phyloP scores from a whole-genome alignment of 2,113 vertebrate species.

The Montifringilla adamsi region DNA sequence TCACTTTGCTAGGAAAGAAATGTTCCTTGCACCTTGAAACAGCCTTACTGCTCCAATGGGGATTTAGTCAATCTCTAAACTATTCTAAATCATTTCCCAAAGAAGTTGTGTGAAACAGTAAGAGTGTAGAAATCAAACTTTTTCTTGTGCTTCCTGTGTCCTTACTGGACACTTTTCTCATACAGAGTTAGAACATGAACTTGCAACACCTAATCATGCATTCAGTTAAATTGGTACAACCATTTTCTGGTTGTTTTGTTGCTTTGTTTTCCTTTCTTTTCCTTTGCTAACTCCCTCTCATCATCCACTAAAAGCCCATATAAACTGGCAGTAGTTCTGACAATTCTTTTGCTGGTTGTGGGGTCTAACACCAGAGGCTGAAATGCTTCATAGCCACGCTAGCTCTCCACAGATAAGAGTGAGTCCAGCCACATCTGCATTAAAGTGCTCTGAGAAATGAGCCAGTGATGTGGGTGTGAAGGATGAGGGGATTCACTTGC shows the following conservation, averaged over 20 bases:
- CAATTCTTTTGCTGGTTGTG: neutral
- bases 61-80: constrained; percentile 16
- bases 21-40: constrained; percentile 24
- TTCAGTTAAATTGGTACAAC: neutral
- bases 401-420: neutral
- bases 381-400: neutral
- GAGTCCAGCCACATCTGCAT: neutral
- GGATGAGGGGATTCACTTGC: neutral
- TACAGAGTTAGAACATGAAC: neutral
- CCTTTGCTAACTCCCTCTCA: neutral
- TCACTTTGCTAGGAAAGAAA: constrained; percentile 3
- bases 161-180: neutral
- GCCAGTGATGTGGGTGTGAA: neutral
- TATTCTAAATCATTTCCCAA: neutral
- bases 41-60: neutral
- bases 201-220: neutral
- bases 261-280: neutral
- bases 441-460: neutral
- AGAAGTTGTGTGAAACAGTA: neutral
- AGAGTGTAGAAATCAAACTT: neutral
- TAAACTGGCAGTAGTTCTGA: neutral
- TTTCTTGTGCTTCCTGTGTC: neutral
- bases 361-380: neutral
- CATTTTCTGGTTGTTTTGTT: neutral
- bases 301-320: neutral